Evolutionary conservation across 2,113 vertebrate genomes (phyloP).

Genomic region (Apistogramma diplotaenia): DNA sequence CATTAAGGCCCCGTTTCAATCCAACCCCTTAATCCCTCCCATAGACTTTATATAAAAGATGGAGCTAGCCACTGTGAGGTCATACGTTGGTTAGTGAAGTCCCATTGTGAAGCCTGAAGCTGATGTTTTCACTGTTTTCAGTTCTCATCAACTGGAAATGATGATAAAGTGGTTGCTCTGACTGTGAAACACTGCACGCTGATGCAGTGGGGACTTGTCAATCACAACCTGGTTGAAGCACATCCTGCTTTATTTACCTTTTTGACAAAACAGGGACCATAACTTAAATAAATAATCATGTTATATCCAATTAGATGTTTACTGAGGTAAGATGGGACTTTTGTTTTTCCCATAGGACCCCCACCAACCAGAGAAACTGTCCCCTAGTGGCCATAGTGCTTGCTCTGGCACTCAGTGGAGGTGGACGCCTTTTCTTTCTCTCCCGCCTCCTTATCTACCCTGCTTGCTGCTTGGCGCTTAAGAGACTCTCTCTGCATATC

Average conservation of each 20-base stretch:
- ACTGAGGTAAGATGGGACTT: rapidly evolving
- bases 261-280: background rate
- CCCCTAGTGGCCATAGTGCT: background rate
- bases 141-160: too few species aligned
- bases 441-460: too few species aligned
- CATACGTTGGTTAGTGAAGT: too few species aligned
- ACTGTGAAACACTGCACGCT: too few species aligned
- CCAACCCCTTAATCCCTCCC: background rate
- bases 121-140: too few species aligned
- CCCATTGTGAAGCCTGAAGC: too few species aligned
- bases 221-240: background rate
- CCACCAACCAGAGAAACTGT: background rate
- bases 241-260: background rate
- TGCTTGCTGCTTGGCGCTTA: too few species aligned
- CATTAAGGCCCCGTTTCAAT: background rate
- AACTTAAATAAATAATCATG: background rate
- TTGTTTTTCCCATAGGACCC: background rate
- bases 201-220: background rate
- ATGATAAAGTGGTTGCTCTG: too few species aligned
- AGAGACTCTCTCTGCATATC: too few species aligned
- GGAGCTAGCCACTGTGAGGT: background rate
- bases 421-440: too few species aligned
- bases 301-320: background rate
- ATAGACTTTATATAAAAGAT: background rate
- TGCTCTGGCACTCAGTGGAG: too few species aligned